Base-by-base conservation (phyloP, 37 sponge, comb jelly and placozoan species). In the Geodia barretti region DNA sequence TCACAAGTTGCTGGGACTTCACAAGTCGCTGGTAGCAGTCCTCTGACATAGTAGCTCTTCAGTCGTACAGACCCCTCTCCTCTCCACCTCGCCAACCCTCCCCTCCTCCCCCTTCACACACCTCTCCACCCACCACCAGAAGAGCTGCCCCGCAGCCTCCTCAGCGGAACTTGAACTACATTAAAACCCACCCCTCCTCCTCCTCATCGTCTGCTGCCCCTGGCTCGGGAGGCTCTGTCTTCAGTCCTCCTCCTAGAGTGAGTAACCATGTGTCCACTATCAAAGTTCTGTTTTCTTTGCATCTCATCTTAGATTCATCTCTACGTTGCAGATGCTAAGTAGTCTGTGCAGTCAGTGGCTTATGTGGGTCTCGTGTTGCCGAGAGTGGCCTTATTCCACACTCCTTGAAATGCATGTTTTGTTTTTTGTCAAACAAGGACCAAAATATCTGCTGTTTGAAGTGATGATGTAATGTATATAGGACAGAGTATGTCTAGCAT, bases 11-110 rank as follows among this genome's bases (percentile, higher is more conserved):
- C 54, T 47, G 54, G 7, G 11, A 47, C 54, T 14, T 47, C 54
- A 17, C 11, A 47, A 47, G 54, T 47, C 11, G 54, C 54, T 47
- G 54, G 54, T 47, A 47, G 54, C 14, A 14, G 54, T 47, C 54
- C 14, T 47, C 54, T 4, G 58, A 40, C 20, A 11, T 41, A 1
- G n/a, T n/a, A n/a, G 47, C 64, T 3, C 47, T 67, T 8, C 39
- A 65, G 33, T 79, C 79, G 0, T 67, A 79, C 60, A 38, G 23
- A 21, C 76, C 76, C 4, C 29, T 39, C 21, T 1, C 74, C 64
- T 41, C 37, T 32, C 70, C 73, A 24, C 31, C 74, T 9, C 41
- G 26, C 62, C 60, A 34, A 24, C 70, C 28, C 68, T 43, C 36
- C 39, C 76, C 41, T 3, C 59, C n/a, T 61, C 58, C 60, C 71